These are phyloP conservation scores for Suncus etruscus DNA, from an alignment of 2,113 vertebrate genomes.

Conservation along the genomic window DNA sequence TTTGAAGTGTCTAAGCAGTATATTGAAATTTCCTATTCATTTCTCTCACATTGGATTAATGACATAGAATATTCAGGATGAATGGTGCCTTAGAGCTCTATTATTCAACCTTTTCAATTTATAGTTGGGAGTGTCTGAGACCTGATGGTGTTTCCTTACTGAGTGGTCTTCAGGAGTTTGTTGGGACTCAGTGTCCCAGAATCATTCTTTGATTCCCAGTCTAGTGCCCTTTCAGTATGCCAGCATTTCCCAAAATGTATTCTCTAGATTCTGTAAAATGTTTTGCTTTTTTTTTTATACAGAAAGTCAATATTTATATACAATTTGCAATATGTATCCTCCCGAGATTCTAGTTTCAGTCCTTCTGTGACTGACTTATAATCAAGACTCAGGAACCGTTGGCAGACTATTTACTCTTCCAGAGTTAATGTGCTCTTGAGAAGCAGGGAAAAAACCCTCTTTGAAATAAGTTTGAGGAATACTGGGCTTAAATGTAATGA, in stretches of 20 bases:
- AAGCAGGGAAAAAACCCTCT: neutral
- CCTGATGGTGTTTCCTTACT: neutral
- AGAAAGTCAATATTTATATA: neutral
- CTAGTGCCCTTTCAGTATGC: neutral
- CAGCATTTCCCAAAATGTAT: neutral
- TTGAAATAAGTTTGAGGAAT: constrained; percentile 1
- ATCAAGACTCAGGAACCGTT: neutral
- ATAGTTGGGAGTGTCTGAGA: neutral
- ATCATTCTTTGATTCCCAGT: neutral
- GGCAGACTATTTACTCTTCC: neutral
- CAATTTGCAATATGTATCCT: neutral
- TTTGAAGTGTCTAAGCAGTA: constrained; percentile 75
- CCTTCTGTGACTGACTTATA: neutral
- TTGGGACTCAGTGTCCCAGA: neutral
- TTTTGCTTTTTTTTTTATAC: neutral
- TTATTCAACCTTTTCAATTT: constrained; percentile 20
- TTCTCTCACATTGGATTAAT: constrained; percentile 76
- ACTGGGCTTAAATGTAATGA: neutral
- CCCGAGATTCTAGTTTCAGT: neutral
- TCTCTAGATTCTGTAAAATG: neutral
- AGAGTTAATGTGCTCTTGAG: neutral
- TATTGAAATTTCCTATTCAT: constrained; percentile 73
- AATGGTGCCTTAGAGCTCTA: constrained; percentile 24
- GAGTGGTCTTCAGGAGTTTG: neutral
- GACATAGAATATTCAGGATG: constrained; percentile 64